Evolutionary conservation across 2,888 invertebrate species (phyloP).

Genomic region (Leptopilina myrica): DNA sequence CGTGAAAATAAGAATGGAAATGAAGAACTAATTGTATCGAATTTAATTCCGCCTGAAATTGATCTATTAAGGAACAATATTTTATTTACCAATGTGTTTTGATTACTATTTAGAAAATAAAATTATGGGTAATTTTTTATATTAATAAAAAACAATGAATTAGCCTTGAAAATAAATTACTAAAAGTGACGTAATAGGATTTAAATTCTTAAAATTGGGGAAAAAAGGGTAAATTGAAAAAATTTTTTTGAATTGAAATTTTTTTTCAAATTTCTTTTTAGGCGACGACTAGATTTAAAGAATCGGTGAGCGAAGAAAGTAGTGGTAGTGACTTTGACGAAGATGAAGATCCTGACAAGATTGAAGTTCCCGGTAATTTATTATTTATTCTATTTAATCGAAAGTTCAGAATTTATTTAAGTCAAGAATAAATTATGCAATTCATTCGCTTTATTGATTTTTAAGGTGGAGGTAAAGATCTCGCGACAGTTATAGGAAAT

Average conservation of each 20-base stretch:
- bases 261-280: conserved; percentile 46
- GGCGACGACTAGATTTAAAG: conserved; percentile 69
- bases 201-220: background rate
- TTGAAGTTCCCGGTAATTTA: conserved; percentile 89
- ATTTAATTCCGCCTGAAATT: too few species aligned
- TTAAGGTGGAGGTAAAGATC: conserved; percentile 89
- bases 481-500: conserved; percentile 87
- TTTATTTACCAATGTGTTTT: background rate
- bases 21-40: background rate
- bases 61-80: background rate
- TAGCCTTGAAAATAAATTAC: too few species aligned
- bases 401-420: too few species aligned
- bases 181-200: too few species aligned
- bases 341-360: conserved; percentile 93
- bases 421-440: too few species aligned
- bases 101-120: too few species aligned
- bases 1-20: conserved; percentile 5
- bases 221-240: background rate
- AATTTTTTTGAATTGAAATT: too few species aligned
- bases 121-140: too few species aligned
- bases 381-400: background rate
- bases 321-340: conserved; percentile 87
- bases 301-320: conserved; percentile 78
- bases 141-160: too few species aligned
- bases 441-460: conserved; percentile 50